Base-by-base conservation (phyloP, 2,888 invertebrate species). In the Coleophora deauratella region DNA sequence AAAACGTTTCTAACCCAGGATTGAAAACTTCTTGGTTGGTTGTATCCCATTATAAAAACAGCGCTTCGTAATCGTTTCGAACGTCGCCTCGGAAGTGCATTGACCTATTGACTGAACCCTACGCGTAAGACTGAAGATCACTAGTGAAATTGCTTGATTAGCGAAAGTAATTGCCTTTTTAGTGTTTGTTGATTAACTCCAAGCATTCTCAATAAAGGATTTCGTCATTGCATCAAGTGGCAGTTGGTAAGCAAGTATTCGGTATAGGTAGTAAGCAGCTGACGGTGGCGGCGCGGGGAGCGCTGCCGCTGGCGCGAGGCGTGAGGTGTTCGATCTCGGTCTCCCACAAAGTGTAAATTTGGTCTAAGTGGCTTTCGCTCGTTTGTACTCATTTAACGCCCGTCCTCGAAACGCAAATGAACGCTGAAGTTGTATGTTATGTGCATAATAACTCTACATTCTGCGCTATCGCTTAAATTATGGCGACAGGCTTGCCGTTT, bases 281-380 rank as follows among this genome's bases (percentile, higher is more conserved):
- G 84, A 80, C 67, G 63, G 50, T 50, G 51, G 47, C 55, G 44
- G 54, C 51, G 55, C 55, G 58, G 59, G 63, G 53, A 67, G 66
- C 67, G 52, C 57, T 67, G 70, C 64, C 21, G 14, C 12, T 56
- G 45, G 55, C 51, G 56, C 54, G 57, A 55, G 52, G 65, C 60
- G 46, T 65, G 59, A 58, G 64, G 52, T 68, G 66, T 21, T 21
- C 67, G 63, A 52, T 56, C 69, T 70, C 64, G 75, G 73, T 81
- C 85, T 84, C 85, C 85, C 85, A 79, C 85, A 66, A 78, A 84
- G 85, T 74, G 77, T 84, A 81, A 82, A 84, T 82, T 82, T 76
- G 80, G 74, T 79, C 72, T 80, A 81, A 81, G 76, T 81, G 72
- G 73, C 79, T 81, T 82, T 78, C 74, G 77, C 78, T 79, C 72